phyloP scores from a whole-genome alignment of 2,113 vertebrate species.

The Saguinus midas region DNA sequence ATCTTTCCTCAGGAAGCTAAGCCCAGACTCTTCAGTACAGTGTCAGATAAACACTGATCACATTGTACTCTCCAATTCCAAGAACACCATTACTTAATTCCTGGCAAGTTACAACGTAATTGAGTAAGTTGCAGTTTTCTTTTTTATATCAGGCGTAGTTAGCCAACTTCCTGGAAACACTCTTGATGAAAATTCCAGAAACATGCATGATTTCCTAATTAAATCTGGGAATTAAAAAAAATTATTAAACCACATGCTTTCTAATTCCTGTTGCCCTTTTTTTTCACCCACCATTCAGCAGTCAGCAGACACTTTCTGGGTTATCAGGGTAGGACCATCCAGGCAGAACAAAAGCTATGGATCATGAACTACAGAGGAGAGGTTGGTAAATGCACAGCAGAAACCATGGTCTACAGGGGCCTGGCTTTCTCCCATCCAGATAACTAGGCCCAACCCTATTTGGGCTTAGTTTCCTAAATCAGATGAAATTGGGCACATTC shows the following conservation, averaged over 20 bases:
- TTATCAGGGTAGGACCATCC: neutral
- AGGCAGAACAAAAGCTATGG: neutral
- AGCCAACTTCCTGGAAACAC: slow-evolving; percentile 46
- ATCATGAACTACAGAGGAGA: neutral
- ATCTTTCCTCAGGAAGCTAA: neutral
- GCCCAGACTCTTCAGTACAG: neutral
- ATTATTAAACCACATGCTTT: neutral
- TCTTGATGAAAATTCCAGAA: neutral
- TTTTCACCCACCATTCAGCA: neutral
- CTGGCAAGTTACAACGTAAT: slow-evolving; percentile 15
- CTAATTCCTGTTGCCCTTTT: neutral
- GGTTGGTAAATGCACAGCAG: neutral
- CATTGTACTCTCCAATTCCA: neutral
- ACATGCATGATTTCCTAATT: neutral
- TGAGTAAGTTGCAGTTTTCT: slow-evolving; percentile 20
- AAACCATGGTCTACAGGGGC: neutral
- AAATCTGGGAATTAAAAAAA: neutral
- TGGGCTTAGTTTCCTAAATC: neutral
- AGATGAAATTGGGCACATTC: neutral
- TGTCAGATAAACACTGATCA: neutral
- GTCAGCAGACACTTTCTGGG: neutral
- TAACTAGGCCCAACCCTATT: neutral
- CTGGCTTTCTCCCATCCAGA: neutral
- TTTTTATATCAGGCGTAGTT: neutral
- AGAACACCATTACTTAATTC: slow-evolving; percentile 51